These are phyloP conservation scores for Remorina albescens DNA, from an alignment of 2,797 vertebrate genomes.

Conservation along the genomic window DNA sequence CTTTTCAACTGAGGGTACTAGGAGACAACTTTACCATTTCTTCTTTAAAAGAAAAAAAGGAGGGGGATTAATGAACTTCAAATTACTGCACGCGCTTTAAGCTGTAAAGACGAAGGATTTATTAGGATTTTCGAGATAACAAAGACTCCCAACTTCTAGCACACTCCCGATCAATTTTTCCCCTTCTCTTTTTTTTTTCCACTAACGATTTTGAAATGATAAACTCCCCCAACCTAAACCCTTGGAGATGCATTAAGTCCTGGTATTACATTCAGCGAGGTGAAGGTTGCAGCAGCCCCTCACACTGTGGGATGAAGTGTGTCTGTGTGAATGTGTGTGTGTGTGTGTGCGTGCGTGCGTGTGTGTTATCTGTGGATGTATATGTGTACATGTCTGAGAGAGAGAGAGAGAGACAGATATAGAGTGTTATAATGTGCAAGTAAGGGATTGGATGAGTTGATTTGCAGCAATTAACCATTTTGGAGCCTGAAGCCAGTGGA, in stretches of 20 bases:
- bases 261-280: slow-evolving; percentile 88
- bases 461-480: slow-evolving; percentile 87
- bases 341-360: slow-evolving; percentile 38
- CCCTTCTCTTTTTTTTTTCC: slow-evolving; percentile 83
- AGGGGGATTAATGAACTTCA: slow-evolving; percentile 98
- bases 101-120: slow-evolving; percentile 99
- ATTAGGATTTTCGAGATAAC: slow-evolving; percentile 99
- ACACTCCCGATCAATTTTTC: slow-evolving; percentile 97
- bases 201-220: slow-evolving; percentile 97
- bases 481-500: slow-evolving; percentile 83
- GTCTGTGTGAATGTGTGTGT: slow-evolving; percentile 45
- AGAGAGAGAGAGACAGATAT: slow-evolving; percentile 41
- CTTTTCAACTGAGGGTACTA: slow-evolving; percentile 89
- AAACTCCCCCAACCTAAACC: slow-evolving; percentile 91
- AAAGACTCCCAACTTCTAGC: slow-evolving; percentile 98
- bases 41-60: slow-evolving; percentile 91
- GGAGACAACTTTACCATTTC: slow-evolving; percentile 95
- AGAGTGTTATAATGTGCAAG: slow-evolving; percentile 55
- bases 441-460: slow-evolving; percentile 75
- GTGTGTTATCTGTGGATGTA: slow-evolving; percentile 64
- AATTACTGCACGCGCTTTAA: slow-evolving; percentile 96
- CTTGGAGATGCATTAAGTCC: slow-evolving; percentile 90
- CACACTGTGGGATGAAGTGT: slow-evolving; percentile 80
- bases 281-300: slow-evolving; percentile 89
- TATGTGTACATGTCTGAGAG: slow-evolving; percentile 64